Base-by-base conservation (phyloP, 2,888 invertebrate species). In the Lysandra bellargus region DNA sequence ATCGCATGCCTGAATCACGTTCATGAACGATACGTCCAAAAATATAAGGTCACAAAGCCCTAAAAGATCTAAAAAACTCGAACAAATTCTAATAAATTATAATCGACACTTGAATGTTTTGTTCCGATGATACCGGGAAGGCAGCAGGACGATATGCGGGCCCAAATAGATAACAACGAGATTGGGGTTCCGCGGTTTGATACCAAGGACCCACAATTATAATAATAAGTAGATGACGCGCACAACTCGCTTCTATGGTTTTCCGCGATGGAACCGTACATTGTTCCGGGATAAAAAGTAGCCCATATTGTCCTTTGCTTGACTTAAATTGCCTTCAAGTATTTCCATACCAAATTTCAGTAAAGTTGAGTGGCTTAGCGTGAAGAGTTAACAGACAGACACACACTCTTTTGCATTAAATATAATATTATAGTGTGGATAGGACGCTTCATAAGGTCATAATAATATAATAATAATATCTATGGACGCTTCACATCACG, bases 91-190 rank as follows among this genome's bases (percentile, higher is more conserved):
- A 79, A 83, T 83, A 82, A 83, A 82, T 83, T 80, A 81, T 33
- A 77, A 80, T 82, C 80, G 82, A 82, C 82, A 81, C 81, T 79
- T 80, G 44, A 57, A 79, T 37, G 60, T 79, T 53, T 78, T 74
- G 74, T 73, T 72, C 69, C 17, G 30, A 53, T 72, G 79, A 79
- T 80, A 81, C 79, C 72, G 44, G 44, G 84, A 86, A 84, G 83
- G 83, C 83, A 84, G 83, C 74, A 61, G 76, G 75, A 40, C 69
- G 78, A 78, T 78, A 78, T 78, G 69, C 72, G 44, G 77, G 69
- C 40, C 57, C 60, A 37, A 76, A 76, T 76, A 76, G 76, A 76
- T 76, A 53, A 76, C 53, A 33, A 74, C 40, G 9, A 44, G 33
- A 57, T 76, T 57, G 9, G 76, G 33, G 49, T 76, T 76, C 57